Evolutionary conservation across 2,888 invertebrate species (phyloP).

Genomic region (Carcina quercana): DNA sequence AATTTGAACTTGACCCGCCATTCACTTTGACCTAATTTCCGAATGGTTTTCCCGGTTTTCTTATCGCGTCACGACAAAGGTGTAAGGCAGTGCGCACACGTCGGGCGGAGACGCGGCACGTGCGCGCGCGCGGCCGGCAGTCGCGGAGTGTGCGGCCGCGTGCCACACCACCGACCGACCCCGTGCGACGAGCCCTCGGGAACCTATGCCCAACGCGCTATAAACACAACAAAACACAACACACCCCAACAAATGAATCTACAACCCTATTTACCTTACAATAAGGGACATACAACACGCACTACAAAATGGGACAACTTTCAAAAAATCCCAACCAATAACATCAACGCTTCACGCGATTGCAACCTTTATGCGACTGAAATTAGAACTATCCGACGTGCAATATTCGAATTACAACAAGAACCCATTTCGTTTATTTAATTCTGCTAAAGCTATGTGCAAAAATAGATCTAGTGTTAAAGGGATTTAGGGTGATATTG

Average conservation of each 20-base stretch:
- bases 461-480: background rate
- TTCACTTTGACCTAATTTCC: too few species aligned
- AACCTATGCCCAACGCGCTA: conserved; percentile 33
- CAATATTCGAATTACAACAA: background rate
- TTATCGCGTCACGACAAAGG: conserved; percentile 4
- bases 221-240: too few species aligned
- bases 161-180: conserved; percentile 48
- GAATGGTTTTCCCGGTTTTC: too few species aligned
- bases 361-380: background rate
- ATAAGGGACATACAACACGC: conserved; percentile 15
- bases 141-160: conserved; percentile 67
- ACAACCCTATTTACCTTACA: conserved; percentile 2
- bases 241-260: too few species aligned
- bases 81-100: conserved; percentile 23
- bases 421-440: background rate
- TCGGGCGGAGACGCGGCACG: conserved; percentile 33
- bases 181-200: conserved; percentile 20
- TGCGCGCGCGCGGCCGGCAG: conserved; percentile 65
- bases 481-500: conserved; percentile 1
- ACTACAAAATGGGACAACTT: background rate
- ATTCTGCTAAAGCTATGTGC: background rate
- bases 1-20: too few species aligned
- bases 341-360: background rate
- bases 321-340: background rate
- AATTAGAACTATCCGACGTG: background rate